Evolutionary conservation across 2,888 invertebrate species (phyloP), one percentile per base, ranked within the genome.

Genomic region (Dione vanillae): DNA sequence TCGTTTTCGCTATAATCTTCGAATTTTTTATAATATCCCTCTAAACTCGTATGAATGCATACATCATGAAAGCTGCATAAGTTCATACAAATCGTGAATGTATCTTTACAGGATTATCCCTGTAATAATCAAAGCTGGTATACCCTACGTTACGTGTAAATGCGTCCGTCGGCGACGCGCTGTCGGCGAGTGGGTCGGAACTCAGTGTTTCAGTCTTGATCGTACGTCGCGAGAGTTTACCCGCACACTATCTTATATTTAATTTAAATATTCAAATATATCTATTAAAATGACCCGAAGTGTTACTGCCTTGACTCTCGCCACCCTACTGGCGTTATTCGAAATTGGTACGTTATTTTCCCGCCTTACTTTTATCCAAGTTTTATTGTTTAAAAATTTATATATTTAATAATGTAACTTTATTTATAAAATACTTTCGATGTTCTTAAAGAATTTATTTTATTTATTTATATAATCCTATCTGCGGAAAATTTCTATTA

Each of bases 301-400:
- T 84, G 77, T 80, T 65, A 77, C 80, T 65, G 84, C 82, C 65
- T 78, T 89, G 69, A 85, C 83, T 79, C 74, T 92, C 65, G 88
- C 85, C 73, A 82, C 91, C 59, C 77, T 92, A 54, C 77, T 92
- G 79, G 90, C 92, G 19, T 78, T 89, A 54, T 80, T 92, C 59
- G 88, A 91, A 81, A 79, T 89, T 64, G 92, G 92, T 92, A 85
- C 49, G 92, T 87, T 77, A 27, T 72, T 75, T n/a, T 70, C 67
- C 51, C 62, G 61, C 62, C 62, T 58, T 40, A 47, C 49, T 47
- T 65, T 61, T 51, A 14, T 65, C 27, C 43, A 47, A 62, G 35
- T 41, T 54, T 59, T 61, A 54, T 47, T 7, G n/a, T 43, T 54
- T 20, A 7, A 41, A 56, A 56, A 27, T 58, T 58, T 41, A 41